Percentiles rank a stretch among this genome's conserved stretches.
Conservation (phyloP, 2,888 invertebrate genomes). For the Aspidiotus destructor region DNA sequence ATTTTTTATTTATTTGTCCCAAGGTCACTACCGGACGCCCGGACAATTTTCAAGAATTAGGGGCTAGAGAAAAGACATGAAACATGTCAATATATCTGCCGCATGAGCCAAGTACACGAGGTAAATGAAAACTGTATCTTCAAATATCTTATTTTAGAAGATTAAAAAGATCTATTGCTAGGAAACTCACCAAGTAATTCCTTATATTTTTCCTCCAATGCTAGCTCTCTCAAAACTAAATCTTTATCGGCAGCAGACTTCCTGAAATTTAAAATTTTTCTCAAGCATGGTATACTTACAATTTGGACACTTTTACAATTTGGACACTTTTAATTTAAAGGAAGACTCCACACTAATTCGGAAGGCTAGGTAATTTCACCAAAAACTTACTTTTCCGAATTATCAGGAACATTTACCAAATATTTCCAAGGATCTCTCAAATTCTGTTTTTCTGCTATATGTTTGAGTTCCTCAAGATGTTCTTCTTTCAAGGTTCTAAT, state of each 20-base stretch:
- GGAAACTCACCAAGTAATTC: conserved; percentile 11
- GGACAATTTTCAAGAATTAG: too few relatives aligned
- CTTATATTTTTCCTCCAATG: conserved; percentile 13
- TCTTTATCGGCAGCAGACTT: conserved; percentile 2
- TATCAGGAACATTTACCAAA: background rate
- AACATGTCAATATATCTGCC: too few relatives aligned
- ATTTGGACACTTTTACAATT: background rate
- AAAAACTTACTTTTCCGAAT: background rate
- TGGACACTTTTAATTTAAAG: background rate
- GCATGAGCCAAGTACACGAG: too few relatives aligned
- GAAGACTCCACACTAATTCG: background rate
- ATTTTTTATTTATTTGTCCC: background rate
- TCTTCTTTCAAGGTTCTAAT: conserved; percentile 21
- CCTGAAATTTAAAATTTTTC: too few relatives aligned
- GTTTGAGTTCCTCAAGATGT: conserved; percentile 21
- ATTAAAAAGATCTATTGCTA: background rate
- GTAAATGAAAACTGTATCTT: too few relatives aligned
- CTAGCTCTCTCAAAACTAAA: conserved; percentile 12
- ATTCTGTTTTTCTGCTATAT: conserved; percentile 3
- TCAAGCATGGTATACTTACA: too few relatives aligned
- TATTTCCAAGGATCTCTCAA: background rate
- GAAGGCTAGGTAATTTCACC: background rate
- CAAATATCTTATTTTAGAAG: background rate
- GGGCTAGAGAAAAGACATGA: too few relatives aligned
- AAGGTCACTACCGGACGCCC: too few relatives aligned